A percentile compares a stretch with the other conserved stretches of the same genome.
Conservation (phyloP, 2,113 vertebrate genomes). For the Alethe castanea region DNA sequence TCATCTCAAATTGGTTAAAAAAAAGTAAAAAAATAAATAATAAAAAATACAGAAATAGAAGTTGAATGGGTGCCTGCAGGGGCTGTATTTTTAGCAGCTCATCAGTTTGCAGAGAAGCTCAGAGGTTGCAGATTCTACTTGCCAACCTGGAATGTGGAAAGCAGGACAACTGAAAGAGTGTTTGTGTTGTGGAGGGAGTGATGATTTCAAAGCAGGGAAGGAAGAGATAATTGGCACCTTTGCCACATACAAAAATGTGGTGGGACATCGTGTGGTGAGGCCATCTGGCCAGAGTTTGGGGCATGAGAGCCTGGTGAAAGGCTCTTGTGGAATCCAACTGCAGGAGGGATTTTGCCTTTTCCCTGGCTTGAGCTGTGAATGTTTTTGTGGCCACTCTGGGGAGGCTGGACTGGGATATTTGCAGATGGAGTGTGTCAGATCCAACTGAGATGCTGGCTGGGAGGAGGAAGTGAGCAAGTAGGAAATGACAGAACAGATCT, state of each 20-base stretch:
- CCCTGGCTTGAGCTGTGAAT: neutral
- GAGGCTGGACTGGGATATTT: neutral
- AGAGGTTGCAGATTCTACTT: conserved; percentile 75
- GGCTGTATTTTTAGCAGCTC: conserved; percentile 79
- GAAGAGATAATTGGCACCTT: neutral
- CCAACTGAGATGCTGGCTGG: neutral
- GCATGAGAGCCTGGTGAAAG: neutral
- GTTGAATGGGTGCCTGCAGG: conserved; percentile 71
- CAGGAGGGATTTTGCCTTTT: neutral
- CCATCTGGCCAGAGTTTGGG: conserved; percentile 20
- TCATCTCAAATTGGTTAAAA: conserved; percentile 64
- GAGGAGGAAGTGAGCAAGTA: neutral
- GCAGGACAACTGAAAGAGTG: conserved; percentile 11
- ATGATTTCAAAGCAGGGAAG: neutral
- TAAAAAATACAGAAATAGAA: conserved; percentile 77
- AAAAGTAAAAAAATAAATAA: conserved; percentile 41
- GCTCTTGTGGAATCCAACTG: neutral
- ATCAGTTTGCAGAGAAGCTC: conserved; percentile 68
- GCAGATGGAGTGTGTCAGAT: neutral
- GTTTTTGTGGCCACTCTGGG: neutral
- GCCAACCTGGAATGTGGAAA: conserved; percentile 56
- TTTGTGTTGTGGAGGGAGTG: neutral
- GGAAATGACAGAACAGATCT: neutral
- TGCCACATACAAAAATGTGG: neutral
- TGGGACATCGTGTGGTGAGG: neutral